phyloP scores from a whole-genome alignment of 2,113 vertebrate species.

The Mus pahari region DNA sequence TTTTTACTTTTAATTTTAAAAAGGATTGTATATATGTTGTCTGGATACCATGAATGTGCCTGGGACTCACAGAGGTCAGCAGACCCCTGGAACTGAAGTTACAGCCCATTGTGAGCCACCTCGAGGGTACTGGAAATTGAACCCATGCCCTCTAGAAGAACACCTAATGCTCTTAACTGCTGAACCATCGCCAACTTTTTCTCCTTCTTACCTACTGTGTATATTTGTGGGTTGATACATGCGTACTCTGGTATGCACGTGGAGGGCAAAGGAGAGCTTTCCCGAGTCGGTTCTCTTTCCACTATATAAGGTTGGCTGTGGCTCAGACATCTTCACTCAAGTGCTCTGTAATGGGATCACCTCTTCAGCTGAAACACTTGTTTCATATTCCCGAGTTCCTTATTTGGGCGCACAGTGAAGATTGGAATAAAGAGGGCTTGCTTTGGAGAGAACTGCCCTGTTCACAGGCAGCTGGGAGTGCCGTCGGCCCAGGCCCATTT shows the following conservation, averaged over 20 bases:
- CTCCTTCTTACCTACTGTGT: no score
- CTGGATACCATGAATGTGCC: neutral
- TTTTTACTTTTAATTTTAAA: neutral
- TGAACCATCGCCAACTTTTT: neutral
- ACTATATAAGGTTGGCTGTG: neutral
- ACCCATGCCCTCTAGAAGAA: neutral
- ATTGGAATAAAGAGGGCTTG: neutral
- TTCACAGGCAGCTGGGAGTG: neutral
- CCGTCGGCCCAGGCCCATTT: neutral
- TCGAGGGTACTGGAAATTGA: neutral
- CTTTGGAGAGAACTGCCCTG: neutral
- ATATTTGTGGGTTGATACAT: neutral
- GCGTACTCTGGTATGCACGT: neutral
- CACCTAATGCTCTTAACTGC: neutral
- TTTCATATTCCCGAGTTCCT: neutral
- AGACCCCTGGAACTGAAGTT: neutral
- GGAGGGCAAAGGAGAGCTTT: neutral
- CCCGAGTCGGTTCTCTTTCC: neutral
- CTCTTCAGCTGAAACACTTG: neutral
- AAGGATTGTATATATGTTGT: neutral
- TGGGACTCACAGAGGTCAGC: neutral
- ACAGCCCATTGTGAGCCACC: neutral
- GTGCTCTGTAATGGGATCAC: neutral
- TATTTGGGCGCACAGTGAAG: neutral
- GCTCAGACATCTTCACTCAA: neutral